phyloP scores from a whole-genome alignment of 2,888 invertebrate species.

The Xylota sylvarum region DNA sequence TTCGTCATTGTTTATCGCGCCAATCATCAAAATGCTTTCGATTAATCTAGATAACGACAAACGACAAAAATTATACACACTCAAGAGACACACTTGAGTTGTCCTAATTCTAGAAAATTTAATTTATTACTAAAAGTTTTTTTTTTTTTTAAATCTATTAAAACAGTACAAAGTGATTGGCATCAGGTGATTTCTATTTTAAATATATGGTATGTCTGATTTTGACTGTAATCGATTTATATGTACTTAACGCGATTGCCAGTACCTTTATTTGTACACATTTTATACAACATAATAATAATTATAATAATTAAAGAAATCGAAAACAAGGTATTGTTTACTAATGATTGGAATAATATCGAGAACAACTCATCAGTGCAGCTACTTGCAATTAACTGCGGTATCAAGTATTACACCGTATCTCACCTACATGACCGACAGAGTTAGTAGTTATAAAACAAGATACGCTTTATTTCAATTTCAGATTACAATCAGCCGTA shows the following conservation, averaged over 20 bases:
- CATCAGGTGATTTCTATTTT: too few relatives aligned
- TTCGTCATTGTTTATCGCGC: constrained; percentile 22
- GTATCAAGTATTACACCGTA: neutral
- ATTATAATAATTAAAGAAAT: neutral
- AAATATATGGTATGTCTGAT: too few relatives aligned
- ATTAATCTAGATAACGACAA: constrained; percentile 1
- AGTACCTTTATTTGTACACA: too few relatives aligned
- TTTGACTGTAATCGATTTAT: too few relatives aligned
- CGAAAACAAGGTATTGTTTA: neutral
- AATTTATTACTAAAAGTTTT: neutral
- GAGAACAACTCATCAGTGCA: neutral
- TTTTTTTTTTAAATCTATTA: neutral
- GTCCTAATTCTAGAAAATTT: constrained; percentile 19
- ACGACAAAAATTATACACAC: neutral
- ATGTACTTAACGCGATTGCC: too few relatives aligned
- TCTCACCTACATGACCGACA: neutral
- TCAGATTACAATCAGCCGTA: neutral
- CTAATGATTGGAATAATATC: neutral
- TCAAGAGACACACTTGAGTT: neutral
- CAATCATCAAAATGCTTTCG: constrained; percentile 6
- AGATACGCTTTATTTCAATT: neutral
- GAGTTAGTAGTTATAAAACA: neutral
- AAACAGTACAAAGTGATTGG: too few relatives aligned
- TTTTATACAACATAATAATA: neutral
- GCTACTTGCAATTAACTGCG: neutral